Evolutionary conservation across 2,113 vertebrate species (phyloP), one percentile per base, ranked within the genome.

Genomic region (Anser brachyrhynchus): DNA sequence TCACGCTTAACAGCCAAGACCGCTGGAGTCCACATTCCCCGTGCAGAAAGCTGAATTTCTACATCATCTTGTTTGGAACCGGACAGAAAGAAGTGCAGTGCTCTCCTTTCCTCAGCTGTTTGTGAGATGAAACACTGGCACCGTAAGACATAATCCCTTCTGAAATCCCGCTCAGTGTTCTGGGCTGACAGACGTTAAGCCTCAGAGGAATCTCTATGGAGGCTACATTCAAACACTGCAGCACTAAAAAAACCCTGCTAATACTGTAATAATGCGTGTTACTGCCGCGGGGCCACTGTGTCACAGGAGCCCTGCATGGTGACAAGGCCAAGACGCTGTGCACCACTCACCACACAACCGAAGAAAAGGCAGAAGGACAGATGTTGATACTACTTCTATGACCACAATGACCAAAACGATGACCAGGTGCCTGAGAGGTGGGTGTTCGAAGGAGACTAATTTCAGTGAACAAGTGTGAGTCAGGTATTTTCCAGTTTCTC

Each of bases 331-430:
- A 51, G 54, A 22, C 19, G 10, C 33, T 2, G 9, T 13, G 57
- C 39, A 33, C 31, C 14, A 0, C 73, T 41, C 41, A 20, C 19
- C 21, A 6, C 3, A 4, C 1, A 4, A 6, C 1, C 28, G 69
- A 43, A 54, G 28, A 37, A 52, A 31, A 51, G 59, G 43, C 37
- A 64, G 49, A 11, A 66, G n/a, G 44, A 64, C 62, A 58, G 70
- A 75, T 1, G 0, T 64, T 64, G 39, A 43, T 35, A 51, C 35
- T 1, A 2, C 33, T 58, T 69, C 33, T 67, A 41, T 64, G 79
- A 61, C 39, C 25, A 10, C 3, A 3, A 64, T 64, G 57, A 57
- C 16, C 55, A 70, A 62, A 84, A 28, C 11, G 22, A 13, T 2
- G 21, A 43, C 33, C 3, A 1, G 11, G 29, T 46, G 59, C 33